Base-by-base conservation (phyloP, 2,888 invertebrate species). In the Parnassius glacialis region DNA sequence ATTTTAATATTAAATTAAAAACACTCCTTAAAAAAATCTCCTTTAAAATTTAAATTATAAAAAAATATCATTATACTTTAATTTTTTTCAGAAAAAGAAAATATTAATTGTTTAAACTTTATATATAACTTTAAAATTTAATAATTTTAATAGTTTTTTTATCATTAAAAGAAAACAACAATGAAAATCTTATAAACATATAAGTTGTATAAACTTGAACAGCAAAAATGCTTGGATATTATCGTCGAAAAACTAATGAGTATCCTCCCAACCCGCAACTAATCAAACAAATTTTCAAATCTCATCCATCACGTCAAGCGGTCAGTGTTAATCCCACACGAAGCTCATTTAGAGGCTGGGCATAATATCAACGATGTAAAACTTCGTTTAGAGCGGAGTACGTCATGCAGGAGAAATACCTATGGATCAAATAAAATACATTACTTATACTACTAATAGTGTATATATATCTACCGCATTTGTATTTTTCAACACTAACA, bases 281-380 rank as follows among this genome's bases (percentile, higher is more conserved):
- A 85, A 88, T 87, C 87, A 87, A 88, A 89, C 84, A 88, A 74
- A 84, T 84, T 78, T 79, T 83, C 80, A 76, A 73, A 81, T 75
- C 82, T 75, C 88, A 86, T 90, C 85, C 85, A 90, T 90, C 90
- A 90, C 71, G 81, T 84, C 81, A 78, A 75, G 74, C 75, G 73
- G 74, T 41, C n/a, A 48, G 76, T 77, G 81, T 74, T 80, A 78
- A 79, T 79, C 76, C 73, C 71, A 74, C 74, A 78, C 79, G 83
- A 79, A 81, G 80, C 84, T 87, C 86, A 87, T 73, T 90, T 87
- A 84, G 81, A 71, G 66, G 60, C 63, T 64, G 62, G 64, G 64
- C 64, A 67, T 70, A 13, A 13, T 13, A 72, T 75, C 71, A 72
- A 74, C 73, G 71, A 68, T 67, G 68, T 70, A 70, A 74, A 73